Base-by-base conservation (phyloP, 2,797 vertebrate genomes). In the Sparidentex hasta region DNA sequence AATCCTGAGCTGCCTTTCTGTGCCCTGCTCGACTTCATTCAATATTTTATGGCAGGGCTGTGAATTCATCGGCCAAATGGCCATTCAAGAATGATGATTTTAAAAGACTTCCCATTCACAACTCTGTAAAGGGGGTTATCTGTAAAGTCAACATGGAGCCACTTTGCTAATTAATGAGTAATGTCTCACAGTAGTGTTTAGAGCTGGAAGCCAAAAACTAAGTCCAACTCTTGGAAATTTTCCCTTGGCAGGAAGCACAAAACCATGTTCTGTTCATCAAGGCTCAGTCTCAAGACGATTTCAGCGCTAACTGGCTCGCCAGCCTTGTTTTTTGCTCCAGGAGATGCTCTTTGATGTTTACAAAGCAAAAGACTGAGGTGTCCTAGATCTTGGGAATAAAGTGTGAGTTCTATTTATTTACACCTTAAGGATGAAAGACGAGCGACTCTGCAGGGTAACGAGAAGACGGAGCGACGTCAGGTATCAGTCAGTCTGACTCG, bases 141-240 rank as follows among this genome's bases (percentile, higher is more conserved):
- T 76, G 70, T 69, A 48, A 76, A 83, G 84, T 83, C 78, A 82
- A 78, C 64, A 64, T 47, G 58, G 46, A 83, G 61, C 46, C 80
- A 71, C 72, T 82, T 80, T 68, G 51, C 74, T 85, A 86, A 90
- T 90, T 90, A 88, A 77, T 75, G 63, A 86, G 74, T 82, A 79
- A 70, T 70, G 74, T 84, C 71, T 80, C 65, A 66, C 65, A 56
- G 44, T 71, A 51, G 55, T 72, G 58, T 74, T 88, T 57, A 44
- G 48, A 69, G 69, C 79, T 67, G 59, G 27, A 41, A 29, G 66
- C 86, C 86, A 83, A 72, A 41, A 84, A 83, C 83, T 77, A 71
- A 76, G 67, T 74, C 72, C 78, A 83, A 61, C 70, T 64, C 68
- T 78, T 84, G 78, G 80, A 85, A 68, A 66, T 55, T 16, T 77